phyloP scores from a whole-genome alignment of 1,140 invertebrate species.

The Drosophila parabipectinata region DNA sequence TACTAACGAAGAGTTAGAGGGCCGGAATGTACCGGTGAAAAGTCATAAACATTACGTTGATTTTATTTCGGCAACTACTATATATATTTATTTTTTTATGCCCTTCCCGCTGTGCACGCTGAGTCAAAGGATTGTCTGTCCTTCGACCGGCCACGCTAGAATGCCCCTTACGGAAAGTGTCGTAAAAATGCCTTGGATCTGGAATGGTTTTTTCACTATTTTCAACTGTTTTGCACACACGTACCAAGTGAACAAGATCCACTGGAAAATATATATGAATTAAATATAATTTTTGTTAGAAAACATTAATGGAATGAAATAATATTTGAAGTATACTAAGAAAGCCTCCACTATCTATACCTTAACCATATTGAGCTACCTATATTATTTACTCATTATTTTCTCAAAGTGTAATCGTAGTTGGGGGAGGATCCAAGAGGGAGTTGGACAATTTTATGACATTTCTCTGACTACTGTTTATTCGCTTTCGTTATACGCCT shows the following conservation, averaged over 20 bases:
- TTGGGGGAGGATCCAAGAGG: slow-evolving; percentile 18
- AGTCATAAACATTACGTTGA: slow-evolving; percentile 76
- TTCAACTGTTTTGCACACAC: slow-evolving; percentile 71
- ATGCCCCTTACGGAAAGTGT: slow-evolving; percentile 64
- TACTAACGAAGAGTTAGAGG: slow-evolving; percentile 15
- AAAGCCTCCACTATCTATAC: background rate
- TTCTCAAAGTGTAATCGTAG: slow-evolving; percentile 18
- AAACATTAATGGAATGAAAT: too few relatives aligned
- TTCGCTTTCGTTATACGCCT: slow-evolving; percentile 33
- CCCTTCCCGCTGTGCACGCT: slow-evolving; percentile 33
- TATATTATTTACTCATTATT: slow-evolving; percentile 6
- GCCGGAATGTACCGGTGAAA: slow-evolving; percentile 56
- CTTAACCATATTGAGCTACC: background rate
- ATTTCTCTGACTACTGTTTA: slow-evolving; percentile 75
- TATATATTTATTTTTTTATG: slow-evolving; percentile 51
- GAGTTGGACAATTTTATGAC: slow-evolving; percentile 72
- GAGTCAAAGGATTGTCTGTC: slow-evolving; percentile 53
- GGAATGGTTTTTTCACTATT: slow-evolving; percentile 46
- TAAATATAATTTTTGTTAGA: too few relatives aligned
- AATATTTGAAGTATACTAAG: too few relatives aligned
- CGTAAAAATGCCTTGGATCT: slow-evolving; percentile 67
- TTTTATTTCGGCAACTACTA: slow-evolving; percentile 73
- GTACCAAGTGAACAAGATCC: slow-evolving; percentile 22
- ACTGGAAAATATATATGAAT: background rate
- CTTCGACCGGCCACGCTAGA: slow-evolving; percentile 34